phyloP scores from a whole-genome alignment of 2,888 invertebrate genomes.

The Agrilus cyanescens region DNA sequence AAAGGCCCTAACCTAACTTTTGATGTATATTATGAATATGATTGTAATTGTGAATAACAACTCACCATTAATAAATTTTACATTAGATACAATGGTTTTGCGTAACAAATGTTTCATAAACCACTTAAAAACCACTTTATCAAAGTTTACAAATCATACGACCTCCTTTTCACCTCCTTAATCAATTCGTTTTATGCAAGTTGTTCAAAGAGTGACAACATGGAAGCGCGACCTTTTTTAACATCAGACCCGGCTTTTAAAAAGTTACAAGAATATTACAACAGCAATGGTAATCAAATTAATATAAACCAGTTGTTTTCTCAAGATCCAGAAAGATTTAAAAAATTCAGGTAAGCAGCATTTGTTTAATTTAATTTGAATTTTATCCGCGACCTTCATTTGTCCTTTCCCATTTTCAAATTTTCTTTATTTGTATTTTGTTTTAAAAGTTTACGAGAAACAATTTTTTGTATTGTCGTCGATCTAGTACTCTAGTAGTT shows the following conservation, averaged over 20 bases:
- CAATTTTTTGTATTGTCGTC: slow-evolving; percentile 1
- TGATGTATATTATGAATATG: no score
- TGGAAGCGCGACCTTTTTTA: slow-evolving; percentile 43
- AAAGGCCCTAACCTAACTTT: no score
- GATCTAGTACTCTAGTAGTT: slow-evolving; percentile 1
- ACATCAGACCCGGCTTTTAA: slow-evolving; percentile 59
- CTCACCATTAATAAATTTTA: slow-evolving; percentile 1
- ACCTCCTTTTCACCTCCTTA: background rate
- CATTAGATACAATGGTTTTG: background rate
- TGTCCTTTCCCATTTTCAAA: slow-evolving; percentile 12
- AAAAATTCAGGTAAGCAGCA: slow-evolving; percentile 71
- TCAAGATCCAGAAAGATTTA: slow-evolving; percentile 68
- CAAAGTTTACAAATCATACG: background rate
- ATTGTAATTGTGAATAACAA: background rate
- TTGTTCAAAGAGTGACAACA: slow-evolving; percentile 16
- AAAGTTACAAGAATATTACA: slow-evolving; percentile 63
- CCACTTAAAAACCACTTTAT: background rate
- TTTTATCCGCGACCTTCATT: slow-evolving; percentile 14
- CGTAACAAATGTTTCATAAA: background rate
- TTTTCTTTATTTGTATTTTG: background rate
- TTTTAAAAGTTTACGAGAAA: background rate
- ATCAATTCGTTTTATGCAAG: background rate
- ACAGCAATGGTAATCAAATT: slow-evolving; percentile 57
- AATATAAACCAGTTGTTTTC: slow-evolving; percentile 76
- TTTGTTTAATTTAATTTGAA: slow-evolving; percentile 6